Evolutionary conservation across 1,140 invertebrate species (phyloP), one percentile per base, ranked within the genome.

Genomic region (Drosophila pectinifera): DNA sequence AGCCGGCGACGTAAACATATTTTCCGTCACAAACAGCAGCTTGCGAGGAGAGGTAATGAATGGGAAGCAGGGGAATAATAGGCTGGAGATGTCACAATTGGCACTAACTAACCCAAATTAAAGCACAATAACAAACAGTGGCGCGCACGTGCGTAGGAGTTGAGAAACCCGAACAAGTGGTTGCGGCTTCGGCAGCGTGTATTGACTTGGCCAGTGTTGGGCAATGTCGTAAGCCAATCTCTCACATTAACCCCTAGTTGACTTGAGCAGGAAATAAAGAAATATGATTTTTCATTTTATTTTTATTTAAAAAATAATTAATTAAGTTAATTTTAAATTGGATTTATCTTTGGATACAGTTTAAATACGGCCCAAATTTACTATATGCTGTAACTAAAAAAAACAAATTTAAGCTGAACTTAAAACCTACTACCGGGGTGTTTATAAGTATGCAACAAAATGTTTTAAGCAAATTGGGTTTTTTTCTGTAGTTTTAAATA

Each of bases 1-100:
- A 82, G 45, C 39, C 31, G 64, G 61, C 61, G 61, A 57, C 61
- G 80, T 73, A 80, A 89, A 83, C 76, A 89, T 65, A 80, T 88
- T 85, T 84, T 74, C 31, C 31, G 42, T 38, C 22, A 36, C 54
- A 41, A 64, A 36, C 58, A 48, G 20, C 31, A 36, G 28, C 20
- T 57, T 5, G 10, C 13, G 0, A 20, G n/a, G 28, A 31, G 49
- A 22, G 31, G 6, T 53, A 53, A 53, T 53, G 49, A 53, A 53
- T 36, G 49, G 49, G 49, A 53, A 53, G n/a, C 39, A n/a, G 20
- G 26, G 22, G 46, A 20, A 58, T 43, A 34, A 20, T 34, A 34
- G 11, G 18, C 56, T 26, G 14, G 11, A 39, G 20, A n/a, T 22
- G 20, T 7, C n/a, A 22, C 41, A 77, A 59, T 48, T 42, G 28